Evolutionary conservation across 2,797 vertebrate genomes (phyloP), one percentile per base, ranked within the genome.

Genomic region (Chelonia mydas): DNA sequence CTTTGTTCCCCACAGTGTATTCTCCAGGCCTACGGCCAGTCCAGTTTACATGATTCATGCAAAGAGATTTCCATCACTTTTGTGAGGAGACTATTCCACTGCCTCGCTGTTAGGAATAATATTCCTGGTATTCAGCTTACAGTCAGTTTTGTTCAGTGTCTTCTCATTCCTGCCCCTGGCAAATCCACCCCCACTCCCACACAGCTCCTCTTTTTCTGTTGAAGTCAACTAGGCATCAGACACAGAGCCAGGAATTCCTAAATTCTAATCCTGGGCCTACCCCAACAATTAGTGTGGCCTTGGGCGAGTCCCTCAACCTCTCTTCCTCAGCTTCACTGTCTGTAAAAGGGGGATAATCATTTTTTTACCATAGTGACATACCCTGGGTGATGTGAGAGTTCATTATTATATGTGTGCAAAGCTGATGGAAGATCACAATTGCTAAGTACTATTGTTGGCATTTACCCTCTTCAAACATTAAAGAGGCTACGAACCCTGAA

Each of bases 361-460:
- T 57, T 84, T 27, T 6, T 86, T 86, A 55, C 49, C 23, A 9
- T 31, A 31, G 7, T 80, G 78, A 54, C 45, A 53, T 84, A 7
- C 53, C 0, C 15, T 15, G 23, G 3, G 12, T 49, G 74, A 49
- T 77, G 25, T 77, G 74, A 49, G 45, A 88, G 27, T 2, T 50
- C 11, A 57, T 0, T 1, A 13, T 11, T 28, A 11, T 3, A 1
- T 0, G 0, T 53, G 33, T 49, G 81, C 59, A 0, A 0, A 74
- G 79, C 87, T 65, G 50, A 83, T 54, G 0, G 51, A 27, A 83
- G 81, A 89, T 76, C 85, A 37, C 47, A 74, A 57, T 2, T 41
- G 1, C 54, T 55, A 83, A 59, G 15, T 53, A 51, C 37, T 83
- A 3, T 0, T 57, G 27, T 2, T 84, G 41, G 54, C 55, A 88